These are phyloP conservation scores for Carassius carassius DNA, from an alignment of 2,113 vertebrate genomes.

Conservation along the genomic window DNA sequence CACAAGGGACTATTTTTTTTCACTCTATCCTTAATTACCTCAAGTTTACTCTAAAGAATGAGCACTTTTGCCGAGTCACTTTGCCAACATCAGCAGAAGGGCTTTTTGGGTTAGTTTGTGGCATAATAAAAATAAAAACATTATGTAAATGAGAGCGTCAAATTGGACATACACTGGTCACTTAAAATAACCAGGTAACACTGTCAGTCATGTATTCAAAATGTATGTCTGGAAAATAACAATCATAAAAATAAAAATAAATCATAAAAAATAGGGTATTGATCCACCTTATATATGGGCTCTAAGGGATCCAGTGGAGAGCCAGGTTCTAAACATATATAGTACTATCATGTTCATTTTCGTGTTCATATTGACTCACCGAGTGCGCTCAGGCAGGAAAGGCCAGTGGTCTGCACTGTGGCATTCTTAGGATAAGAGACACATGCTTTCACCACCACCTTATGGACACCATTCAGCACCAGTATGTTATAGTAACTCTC, in stretches of 20 bases:
- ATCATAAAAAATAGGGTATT: too few species aligned
- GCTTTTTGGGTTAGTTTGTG: background rate
- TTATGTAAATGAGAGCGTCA: too few species aligned
- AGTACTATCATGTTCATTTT: background rate
- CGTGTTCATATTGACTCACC: constrained; percentile 78
- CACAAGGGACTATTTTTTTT: too few species aligned
- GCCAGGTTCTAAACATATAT: background rate
- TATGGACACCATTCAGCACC: constrained; percentile 87
- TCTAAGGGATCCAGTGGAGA: background rate
- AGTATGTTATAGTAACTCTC: constrained; percentile 94
- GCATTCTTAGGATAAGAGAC: constrained; percentile 78
- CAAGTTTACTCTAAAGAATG: too few species aligned
- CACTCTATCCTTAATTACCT: too few species aligned
- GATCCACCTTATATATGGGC: background rate
- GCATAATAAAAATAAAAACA: too few species aligned
- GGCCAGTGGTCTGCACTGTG: constrained; percentile 79
- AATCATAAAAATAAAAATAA: background rate
- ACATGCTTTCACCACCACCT: constrained; percentile 82
- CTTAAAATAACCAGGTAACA: background rate
- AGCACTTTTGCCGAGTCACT: background rate
- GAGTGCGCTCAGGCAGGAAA: constrained; percentile 87
- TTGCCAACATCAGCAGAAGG: background rate
- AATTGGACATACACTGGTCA: background rate
- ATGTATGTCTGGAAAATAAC: background rate
- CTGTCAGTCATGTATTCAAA: background rate